Percentiles rank a stretch among this genome's conserved stretches.
phyloP scores from a whole-genome alignment of 2,888 invertebrate genomes.

The Tetragnatha montana region DNA sequence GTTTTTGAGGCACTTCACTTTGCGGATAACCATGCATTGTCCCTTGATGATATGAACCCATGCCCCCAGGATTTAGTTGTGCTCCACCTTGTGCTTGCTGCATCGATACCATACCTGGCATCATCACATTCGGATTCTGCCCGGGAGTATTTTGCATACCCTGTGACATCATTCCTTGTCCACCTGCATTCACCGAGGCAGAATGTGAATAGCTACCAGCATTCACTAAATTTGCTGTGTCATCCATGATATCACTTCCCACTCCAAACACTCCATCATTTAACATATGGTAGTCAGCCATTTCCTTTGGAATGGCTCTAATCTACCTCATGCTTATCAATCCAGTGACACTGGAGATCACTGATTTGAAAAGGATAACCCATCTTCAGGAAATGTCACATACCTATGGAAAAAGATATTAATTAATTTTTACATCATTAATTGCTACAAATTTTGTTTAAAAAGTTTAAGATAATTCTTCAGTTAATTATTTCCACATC shows the following conservation, averaged over 20 bases:
- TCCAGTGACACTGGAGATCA: conserved; percentile 67
- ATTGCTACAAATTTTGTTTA: too few species aligned
- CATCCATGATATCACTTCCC: conserved; percentile 71
- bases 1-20: conserved; percentile 72
- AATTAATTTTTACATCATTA: not conserved
- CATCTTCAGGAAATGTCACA: conserved; percentile 56
- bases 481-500: not conserved
- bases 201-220: conserved; percentile 64
- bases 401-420: conserved; percentile 35
- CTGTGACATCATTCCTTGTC: conserved; percentile 67
- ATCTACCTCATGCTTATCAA: conserved; percentile 57
- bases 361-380: conserved; percentile 22
- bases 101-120: conserved; percentile 64
- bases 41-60: conserved; percentile 71
- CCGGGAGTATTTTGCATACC: conserved; percentile 60
- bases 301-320: conserved; percentile 56
- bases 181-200: conserved; percentile 62
- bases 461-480: not conserved
- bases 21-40: conserved; percentile 71
- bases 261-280: conserved; percentile 72
- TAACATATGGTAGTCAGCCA: conserved; percentile 73
- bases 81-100: conserved; percentile 66
- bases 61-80: conserved; percentile 58
- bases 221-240: conserved; percentile 66
- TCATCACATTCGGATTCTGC: conserved; percentile 68